Evolutionary conservation across 2,797 vertebrate genomes (phyloP).

Genomic region (Phrynocephalus guinanensis): DNA sequence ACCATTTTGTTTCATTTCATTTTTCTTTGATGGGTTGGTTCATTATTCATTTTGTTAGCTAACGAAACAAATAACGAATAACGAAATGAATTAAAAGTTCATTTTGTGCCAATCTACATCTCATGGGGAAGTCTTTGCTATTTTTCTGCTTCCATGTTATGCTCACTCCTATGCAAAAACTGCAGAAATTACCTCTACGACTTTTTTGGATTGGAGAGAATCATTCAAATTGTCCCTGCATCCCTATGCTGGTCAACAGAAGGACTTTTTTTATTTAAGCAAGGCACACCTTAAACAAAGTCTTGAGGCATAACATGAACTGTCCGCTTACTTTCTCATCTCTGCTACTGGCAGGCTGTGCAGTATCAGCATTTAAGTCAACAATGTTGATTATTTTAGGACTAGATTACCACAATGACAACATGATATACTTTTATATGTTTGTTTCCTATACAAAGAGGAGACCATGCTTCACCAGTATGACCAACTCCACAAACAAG

Average conservation of each 20-base stretch:
- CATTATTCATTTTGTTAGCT: too few relatives aligned
- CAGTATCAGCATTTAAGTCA: not conserved
- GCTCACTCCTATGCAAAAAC: not conserved
- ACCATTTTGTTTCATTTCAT: too few relatives aligned
- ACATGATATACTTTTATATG: not conserved
- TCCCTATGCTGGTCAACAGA: not conserved
- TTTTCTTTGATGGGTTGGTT: too few relatives aligned
- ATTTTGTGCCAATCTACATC: not conserved
- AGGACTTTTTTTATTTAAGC: not conserved
- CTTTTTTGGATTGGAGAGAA: not conserved
- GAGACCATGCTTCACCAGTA: not conserved
- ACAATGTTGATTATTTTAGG: not conserved
- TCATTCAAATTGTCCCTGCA: not conserved
- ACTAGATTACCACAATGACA: slow-evolving; percentile 10
- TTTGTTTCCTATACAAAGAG: not conserved
- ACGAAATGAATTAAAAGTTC: too few relatives aligned
- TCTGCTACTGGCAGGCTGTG: slow-evolving; percentile 1
- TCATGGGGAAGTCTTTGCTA: not conserved
- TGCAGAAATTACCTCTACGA: not conserved
- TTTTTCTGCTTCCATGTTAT: not conserved
- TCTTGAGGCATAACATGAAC: not conserved
- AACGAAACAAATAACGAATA: too few relatives aligned
- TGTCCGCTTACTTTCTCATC: not conserved
- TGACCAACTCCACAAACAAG: not conserved
- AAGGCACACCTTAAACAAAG: not conserved